Base-by-base conservation (phyloP, 2,113 vertebrate species). In the Spilogale gracilis region DNA sequence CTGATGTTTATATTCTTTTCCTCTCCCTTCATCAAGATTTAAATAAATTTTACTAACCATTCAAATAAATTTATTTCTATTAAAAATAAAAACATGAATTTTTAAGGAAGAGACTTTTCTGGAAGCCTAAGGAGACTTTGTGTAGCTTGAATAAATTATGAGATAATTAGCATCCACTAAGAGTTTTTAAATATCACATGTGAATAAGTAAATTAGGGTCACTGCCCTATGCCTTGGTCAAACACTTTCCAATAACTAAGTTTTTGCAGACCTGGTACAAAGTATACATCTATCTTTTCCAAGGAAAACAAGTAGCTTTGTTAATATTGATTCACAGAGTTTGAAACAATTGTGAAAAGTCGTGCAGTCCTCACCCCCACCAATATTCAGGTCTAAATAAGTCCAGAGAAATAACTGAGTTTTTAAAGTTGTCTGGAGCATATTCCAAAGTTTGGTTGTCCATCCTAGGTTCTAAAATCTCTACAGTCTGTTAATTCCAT, bases 21-120 rank as follows among this genome's bases (percentile, higher is more conserved):
- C 56, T 2, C 63, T 78, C 61, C 84, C 5, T 5, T 95, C 69
- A 65, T 21, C 52, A 50, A 27, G 80, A 89, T 79, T 25, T 80
- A 38, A 91, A 25, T 84, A 43, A 20, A 95, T 48, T 84, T 91
- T 67, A 76, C 56, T 91, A 74, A 92, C 96, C 76, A 89, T 45
- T 91, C 30, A 87, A 74, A 56, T 54, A 88, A 94, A n/a, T 2
- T 58, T 61, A 3, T 5, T 90, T 80, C 74, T 82, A 82, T 54
- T 85, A 25, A 94, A 94, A 90, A 69, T 89, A 50, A 82, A 84
- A 78, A 58, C 3, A 32, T 48, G 4, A 21, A 52, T 43, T 90
- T 84, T 81, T 58, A 93, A 89, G 50, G 23, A 83, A 38, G 7
- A 63, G 12, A 56, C 67, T 95, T 79, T 83, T 48, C 60, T 18